Evolutionary conservation across 2,797 vertebrate genomes (phyloP), one percentile per base, ranked within the genome.

Genomic region (Sibirionetta formosa): DNA sequence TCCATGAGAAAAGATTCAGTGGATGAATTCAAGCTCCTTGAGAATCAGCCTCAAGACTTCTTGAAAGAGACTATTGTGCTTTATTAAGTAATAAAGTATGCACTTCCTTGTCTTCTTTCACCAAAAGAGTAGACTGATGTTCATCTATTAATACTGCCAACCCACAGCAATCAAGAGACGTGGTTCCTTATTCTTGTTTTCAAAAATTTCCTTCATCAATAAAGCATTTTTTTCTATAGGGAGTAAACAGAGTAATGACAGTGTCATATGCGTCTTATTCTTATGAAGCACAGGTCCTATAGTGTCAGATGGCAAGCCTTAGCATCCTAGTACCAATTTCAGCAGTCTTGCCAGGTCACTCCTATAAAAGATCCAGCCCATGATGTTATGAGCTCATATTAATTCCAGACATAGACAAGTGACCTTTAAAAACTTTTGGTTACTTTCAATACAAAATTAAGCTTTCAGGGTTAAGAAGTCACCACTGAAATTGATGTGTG

Each of bases 41-140:
- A 86, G 70, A 79, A 93, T 68, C 1, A 81, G 48, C 22, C 78
- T 83, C 46, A 77, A 40, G 78, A 57, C 16, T 64, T 56, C 69
- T 3, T 83, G 22, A 61, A 20, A 69, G 84, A 77, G 23, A n/a
- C 23, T 50, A 31, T 9, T 27, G 44, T 56, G 22, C 22, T 73
- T 79, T 56, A 82, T 70, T 69, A 70, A 86, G 53, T 38, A 65
- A 75, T 13, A 18, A 90, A 58, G 33, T 2, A 1, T 26, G 31
- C 26, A n/a, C 35, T 81, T 69, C 9, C 35, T 71, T 72, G 35
- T 17, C n/a, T 12, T 61, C n/a, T 76, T 73, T 54, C 70, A 69
- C 46, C 70, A 57, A 54, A 50, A 27, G 13, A 76, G n/a, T 24
- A 69, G 15, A 33, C 27, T 20, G 14, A 69, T 54, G 19, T 63